Base-by-base conservation (phyloP, 2,113 vertebrate species). In the Nettapus auritus region DNA sequence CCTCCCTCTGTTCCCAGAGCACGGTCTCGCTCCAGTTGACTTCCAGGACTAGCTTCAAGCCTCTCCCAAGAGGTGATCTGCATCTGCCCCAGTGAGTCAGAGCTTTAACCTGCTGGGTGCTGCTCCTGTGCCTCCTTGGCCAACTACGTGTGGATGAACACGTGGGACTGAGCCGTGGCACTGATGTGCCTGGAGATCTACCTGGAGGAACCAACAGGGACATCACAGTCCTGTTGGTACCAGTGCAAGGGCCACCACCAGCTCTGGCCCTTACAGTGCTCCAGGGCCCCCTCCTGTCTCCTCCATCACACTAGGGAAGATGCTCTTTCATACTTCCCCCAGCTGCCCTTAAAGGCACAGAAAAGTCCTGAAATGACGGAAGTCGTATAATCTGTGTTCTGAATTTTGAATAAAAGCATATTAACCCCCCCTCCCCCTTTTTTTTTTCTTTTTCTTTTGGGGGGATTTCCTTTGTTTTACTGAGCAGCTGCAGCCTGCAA, bases 391-490 rank as follows among this genome's bases (percentile, higher is more conserved):
- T 93, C 85, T 90, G 2, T 62, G 57, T 34, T 88, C 91, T 86
- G 86, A 83, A 82, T 94, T 90, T 88, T 82, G 48, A 66, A 94
- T 95, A 88, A 90, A 95, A 90, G 62, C 2, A 0, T 68, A 66
- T 81, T 90, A 84, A 60, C 29, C 34, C 8, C 34, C 8, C 82
- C 91, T 62, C 56, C 57, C 17, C 25, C 70, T 83, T 84, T 77
- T 68, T 82, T 63, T 95, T 82, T 46, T 48, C 20, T 48, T 11
- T 77, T 68, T 82, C 67, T 95, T 82, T 94, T 0, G 2, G 40
- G 90, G 88, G 66, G 89, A 93, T 97, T 96, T 96, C 88, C 96
- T 95, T 92, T 94, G 92, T 95, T 94, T 96, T 86, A 82, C 95
- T 67, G 71, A 94, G 75, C 95, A 95, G 93, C 95, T 96, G 94